Evolutionary conservation across 1,140 invertebrate genomes (phyloP), one percentile per base, ranked within the genome.

Genomic region (Caenorhabditis latens): DNA sequence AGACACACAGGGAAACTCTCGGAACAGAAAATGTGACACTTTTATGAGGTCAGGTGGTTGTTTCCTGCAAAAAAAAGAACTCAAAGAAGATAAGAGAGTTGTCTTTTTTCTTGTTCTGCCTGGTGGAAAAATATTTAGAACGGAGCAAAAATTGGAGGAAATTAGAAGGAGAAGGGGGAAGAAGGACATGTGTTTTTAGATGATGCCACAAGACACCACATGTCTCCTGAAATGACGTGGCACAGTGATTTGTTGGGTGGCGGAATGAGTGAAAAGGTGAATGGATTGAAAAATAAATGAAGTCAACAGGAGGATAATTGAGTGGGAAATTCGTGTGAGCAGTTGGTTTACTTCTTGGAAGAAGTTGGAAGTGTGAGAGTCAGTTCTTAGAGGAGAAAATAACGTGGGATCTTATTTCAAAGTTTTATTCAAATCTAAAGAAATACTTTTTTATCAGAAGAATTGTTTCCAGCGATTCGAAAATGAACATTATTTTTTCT

Each of bases 181-280:
- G n/a, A 43, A 61, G 58, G 58, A 61, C 58, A 50, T 50, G 46
- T 79, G 71, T 79, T 79, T 79, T 79, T n/a, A 40, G 21, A 50
- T 50, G 71, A 50, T 50, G 71, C 19, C 71, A 48, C 46, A 42
- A 71, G 42, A 16, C 21, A 50, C 71, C 71, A 79, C n/a, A 79
- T 79, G 71, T 79, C 71, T 79, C 40, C 14, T 4, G 5, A 71
- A 71, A 63, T 63, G 61, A 63, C 61, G 61, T 40, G 61, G 61
- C 61, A 63, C 14, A 43, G 42, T 71, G 65, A 71, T 71, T 71
- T 71, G 65, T 71, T 71, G 40, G 42, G 65, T 43, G n/a, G 2
- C 19, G 8, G 21, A 61, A 61, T 61, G 57, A 24, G 57, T 24
- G 57, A 61, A 24, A n/a, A n/a, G 57, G 2, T 32, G 32, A 32